phyloP scores from a whole-genome alignment of 2,797 vertebrate genomes.

The Pelodytes ibericus region DNA sequence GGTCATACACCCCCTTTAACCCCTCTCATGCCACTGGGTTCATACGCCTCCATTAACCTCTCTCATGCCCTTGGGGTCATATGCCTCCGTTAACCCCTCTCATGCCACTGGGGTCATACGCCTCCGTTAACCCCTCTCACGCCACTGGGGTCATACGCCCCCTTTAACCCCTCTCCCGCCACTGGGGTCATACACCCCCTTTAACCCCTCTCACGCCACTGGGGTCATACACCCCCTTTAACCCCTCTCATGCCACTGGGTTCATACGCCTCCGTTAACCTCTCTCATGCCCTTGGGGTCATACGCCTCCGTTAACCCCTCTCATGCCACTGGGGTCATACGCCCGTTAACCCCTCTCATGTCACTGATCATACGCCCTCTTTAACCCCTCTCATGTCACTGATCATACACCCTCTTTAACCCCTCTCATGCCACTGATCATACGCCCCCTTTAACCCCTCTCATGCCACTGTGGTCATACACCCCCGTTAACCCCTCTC shows the following conservation, averaged over 20 bases:
- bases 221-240: neutral
- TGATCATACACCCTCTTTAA: constrained; percentile 76
- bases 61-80: neutral
- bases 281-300: neutral
- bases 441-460: neutral
- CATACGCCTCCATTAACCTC: neutral
- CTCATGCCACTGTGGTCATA: neutral
- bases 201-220: neutral
- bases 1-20: neutral
- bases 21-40: neutral
- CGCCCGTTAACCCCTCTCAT: constrained; percentile 51
- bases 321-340: neutral
- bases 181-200: neutral
- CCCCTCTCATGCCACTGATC: constrained; percentile 60
- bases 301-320: neutral
- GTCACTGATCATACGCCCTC: constrained; percentile 91
- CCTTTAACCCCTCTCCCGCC: neutral
- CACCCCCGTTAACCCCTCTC: neutral
- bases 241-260: neutral
- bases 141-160: neutral
- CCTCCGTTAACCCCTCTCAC: neutral
- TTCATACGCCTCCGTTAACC: neutral
- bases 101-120: neutral
- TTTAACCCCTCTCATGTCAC: constrained; percentile 74
- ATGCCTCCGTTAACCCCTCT: neutral